Evolutionary conservation across 1,140 invertebrate species (phyloP).

Genomic region (Heliconius eleuchia): DNA sequence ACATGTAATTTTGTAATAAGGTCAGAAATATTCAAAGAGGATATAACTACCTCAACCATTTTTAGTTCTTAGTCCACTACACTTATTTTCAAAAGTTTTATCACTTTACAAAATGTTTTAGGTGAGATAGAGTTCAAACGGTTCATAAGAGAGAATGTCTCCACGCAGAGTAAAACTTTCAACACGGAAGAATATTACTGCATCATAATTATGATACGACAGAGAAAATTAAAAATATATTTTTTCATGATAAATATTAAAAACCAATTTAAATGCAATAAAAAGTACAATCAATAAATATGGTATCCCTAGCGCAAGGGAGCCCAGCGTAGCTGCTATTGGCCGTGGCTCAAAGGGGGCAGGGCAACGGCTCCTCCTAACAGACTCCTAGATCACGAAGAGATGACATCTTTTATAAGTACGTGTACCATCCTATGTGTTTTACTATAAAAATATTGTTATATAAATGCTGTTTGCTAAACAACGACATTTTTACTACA

Average conservation of each 20-base stretch:
- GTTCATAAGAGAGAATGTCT: not conserved
- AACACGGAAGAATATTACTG: too few relatives aligned
- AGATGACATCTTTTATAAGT: slow-evolving; percentile 33
- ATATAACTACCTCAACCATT: too few relatives aligned
- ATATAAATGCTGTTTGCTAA: not conserved
- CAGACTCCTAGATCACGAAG: slow-evolving; percentile 34
- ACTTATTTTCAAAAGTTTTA: too few relatives aligned
- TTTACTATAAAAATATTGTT: not conserved
- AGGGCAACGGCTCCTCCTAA: slow-evolving; percentile 39
- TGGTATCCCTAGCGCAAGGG: slow-evolving; percentile 33
- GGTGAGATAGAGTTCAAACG: too few relatives aligned
- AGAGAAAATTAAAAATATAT: not conserved
- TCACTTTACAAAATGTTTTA: too few relatives aligned
- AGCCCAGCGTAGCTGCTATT: slow-evolving; percentile 30
- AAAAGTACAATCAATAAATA: slow-evolving; percentile 19
- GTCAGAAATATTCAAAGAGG: too few relatives aligned
- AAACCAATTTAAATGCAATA: slow-evolving; percentile 21
- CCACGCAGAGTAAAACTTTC: not conserved
- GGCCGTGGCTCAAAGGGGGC: slow-evolving; percentile 36
- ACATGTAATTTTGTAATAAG: too few relatives aligned
- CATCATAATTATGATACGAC: not conserved
- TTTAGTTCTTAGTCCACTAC: too few relatives aligned
- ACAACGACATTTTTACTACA: not conserved
- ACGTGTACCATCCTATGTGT: not conserved
- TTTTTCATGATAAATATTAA: not conserved